Base-by-base conservation (phyloP, 2,888 invertebrate species). In the Cybosia mesomella region DNA sequence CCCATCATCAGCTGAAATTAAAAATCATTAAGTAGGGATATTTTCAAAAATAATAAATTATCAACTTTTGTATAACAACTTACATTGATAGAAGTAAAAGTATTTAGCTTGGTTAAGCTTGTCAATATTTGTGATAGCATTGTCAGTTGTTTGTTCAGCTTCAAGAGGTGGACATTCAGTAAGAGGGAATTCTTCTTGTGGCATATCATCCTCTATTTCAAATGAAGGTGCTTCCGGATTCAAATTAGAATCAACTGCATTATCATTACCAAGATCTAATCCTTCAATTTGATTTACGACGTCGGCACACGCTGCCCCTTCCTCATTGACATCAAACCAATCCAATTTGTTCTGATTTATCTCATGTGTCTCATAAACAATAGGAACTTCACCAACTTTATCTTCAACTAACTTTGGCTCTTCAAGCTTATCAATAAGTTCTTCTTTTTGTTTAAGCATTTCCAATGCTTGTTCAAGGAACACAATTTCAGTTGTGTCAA, bases 61-160 rank as follows among this genome's bases (percentile, higher is more conserved):
- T 22, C 61, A 67, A 24, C 8, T 24, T 18, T 10, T 7, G 18
- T 10, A 49, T 36, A 58, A 32, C n/a, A n/a, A n/a, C 58, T 84
- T 92, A 97, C 98, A 97, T 96, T 98, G 98, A 91, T 98, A 98
- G 88, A 98, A 98, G 87, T 97, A 98, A 87, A 96, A 97, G 84
- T 96, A 96, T 91, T 96, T 97, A 0, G 93, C 89, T 74, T 90
- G 91, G 80, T 93, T 94, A 64, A 90, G 87, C 79, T 91, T 92
- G 74, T 94, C 93, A 85, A 89, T 83, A 71, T 91, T 89, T 73
- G 86, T 87, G 72, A 90, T 74, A 71, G 80, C 77, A 68, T 84
- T 83, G 53, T 89, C 87, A 72, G 84, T 83, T 64, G 75, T 65
- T 62, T 80, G 75, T 68, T 87, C 82, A 65, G 77, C 74, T 63